Conservation (phyloP, 1,140 invertebrate species). For the Oppia nitens region DNA sequence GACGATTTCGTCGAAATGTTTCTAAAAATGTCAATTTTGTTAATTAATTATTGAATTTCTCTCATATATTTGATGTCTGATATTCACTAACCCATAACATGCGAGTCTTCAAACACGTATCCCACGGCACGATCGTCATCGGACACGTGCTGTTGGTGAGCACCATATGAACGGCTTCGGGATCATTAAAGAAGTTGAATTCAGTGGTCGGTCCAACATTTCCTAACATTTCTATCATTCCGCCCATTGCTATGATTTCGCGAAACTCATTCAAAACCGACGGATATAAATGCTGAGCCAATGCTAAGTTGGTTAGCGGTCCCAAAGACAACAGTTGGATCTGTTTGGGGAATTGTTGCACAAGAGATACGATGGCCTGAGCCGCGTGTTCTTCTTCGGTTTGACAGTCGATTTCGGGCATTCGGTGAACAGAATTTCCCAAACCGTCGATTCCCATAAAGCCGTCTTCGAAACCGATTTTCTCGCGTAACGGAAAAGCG, state of each 20-base stretch:
- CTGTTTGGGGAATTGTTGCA: conserved; percentile 2
- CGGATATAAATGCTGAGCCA: conserved; percentile 47
- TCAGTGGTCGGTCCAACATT: conserved; percentile 49
- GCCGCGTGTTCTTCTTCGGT: neutral
- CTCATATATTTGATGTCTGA: neutral
- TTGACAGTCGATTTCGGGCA: neutral
- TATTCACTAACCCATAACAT: neutral
- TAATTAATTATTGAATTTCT: neutral
- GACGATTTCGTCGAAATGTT: neutral
- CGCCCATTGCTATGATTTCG: conserved; percentile 54
- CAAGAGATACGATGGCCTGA: neutral
- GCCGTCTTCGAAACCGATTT: neutral
- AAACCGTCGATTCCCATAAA: neutral
- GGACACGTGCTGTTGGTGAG: conserved; percentile 36
- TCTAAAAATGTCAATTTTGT: too few species aligned
- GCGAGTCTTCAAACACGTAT: conserved; percentile 21
- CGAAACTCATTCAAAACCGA: conserved; percentile 41
- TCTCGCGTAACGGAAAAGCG: neutral
- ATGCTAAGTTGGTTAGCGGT: conserved; percentile 56
- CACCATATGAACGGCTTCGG: conserved; percentile 55
- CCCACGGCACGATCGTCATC: conserved; percentile 45
- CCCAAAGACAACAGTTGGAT: conserved; percentile 28
- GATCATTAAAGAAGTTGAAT: conserved; percentile 60
- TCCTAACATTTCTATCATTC: conserved; percentile 48
- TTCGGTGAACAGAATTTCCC: neutral